phyloP scores from a whole-genome alignment of 2,888 invertebrate species.

The Theretra japonica region DNA sequence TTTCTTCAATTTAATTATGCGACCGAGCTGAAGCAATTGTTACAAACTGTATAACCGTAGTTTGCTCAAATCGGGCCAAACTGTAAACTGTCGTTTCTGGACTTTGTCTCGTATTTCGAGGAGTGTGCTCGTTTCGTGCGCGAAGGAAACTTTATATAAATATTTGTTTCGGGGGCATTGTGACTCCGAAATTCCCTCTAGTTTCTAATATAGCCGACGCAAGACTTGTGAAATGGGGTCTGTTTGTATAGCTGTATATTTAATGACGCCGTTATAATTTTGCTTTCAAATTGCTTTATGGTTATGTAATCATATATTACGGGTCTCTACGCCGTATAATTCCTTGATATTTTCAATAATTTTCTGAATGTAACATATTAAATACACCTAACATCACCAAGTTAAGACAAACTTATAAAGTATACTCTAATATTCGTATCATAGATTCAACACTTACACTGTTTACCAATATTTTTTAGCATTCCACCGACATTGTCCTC shows the following conservation, averaged over 20 bases:
- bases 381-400: too few relatives aligned
- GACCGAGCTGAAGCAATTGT: not conserved
- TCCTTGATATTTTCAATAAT: too few relatives aligned
- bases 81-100: not conserved
- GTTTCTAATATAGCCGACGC: not conserved
- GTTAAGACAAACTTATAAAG: too few relatives aligned
- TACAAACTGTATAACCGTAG: not conserved
- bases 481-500: too few relatives aligned
- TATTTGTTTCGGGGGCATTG: not conserved
- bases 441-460: too few relatives aligned
- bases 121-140: not conserved
- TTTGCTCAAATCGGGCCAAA: not conserved
- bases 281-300: too few relatives aligned
- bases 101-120: not conserved
- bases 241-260: slow-evolving; percentile 3
- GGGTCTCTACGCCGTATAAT: too few relatives aligned
- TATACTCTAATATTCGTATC: too few relatives aligned
- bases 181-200: not conserved
- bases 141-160: not conserved
- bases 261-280: not conserved
- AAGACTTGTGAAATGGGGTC: not conserved
- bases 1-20: not conserved
- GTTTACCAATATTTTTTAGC: too few relatives aligned
- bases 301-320: too few relatives aligned
- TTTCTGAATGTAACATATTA: too few relatives aligned